Base-by-base conservation (phyloP, 1,140 invertebrate species). In the Drosophila tsacasi region DNA sequence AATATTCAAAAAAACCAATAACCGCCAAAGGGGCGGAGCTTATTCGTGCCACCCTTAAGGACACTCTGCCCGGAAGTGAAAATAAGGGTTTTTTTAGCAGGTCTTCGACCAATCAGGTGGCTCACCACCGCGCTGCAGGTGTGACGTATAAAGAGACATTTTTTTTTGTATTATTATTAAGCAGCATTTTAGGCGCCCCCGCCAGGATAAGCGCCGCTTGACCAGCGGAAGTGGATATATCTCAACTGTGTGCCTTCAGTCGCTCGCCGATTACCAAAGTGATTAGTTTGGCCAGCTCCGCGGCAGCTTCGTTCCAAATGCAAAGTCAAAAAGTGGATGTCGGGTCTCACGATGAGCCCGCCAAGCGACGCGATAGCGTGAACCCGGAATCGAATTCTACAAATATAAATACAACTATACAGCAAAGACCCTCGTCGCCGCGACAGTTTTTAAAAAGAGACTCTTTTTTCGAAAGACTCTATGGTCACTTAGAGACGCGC, bases 381-480 rank as follows among this genome's bases (percentile, higher is more conserved):
- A 61, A 66, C 35, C n/a, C 62, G 37, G 17, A 69, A 40, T 30
- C 68, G 25, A 42, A 35, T 13, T 25, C 58, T 19, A 39, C 52
- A 19, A 49, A 23, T 21, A 42, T 75, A 13, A 57, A 57, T 9
- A 46, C 12, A 32, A 64, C 54, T 7, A 47, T 59, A 17, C 77
- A 69, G 10, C 84, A 81, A 44, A 82, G 94, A 61, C 94, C 94
- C 9, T 94, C 94, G 5, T 94, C 94, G 10, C 94, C 94, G 58
- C 85, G 94, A 8, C 93, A 93, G 64, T 95, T 95, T 80, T 95
- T 95, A 57, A 94, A 94, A 35, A 89, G 94, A 30, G n/a, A n/a
- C n/a, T n/a, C n/a, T n/a, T n/a, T n/a, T 80, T 95, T 95, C 58
- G 94, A 94, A 35, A 89, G 94, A 30, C 86, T 95, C 10, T 95